These are phyloP conservation scores for Papilio glaucus DNA, from an alignment of 1,140 invertebrate species.

Conservation along the genomic window DNA sequence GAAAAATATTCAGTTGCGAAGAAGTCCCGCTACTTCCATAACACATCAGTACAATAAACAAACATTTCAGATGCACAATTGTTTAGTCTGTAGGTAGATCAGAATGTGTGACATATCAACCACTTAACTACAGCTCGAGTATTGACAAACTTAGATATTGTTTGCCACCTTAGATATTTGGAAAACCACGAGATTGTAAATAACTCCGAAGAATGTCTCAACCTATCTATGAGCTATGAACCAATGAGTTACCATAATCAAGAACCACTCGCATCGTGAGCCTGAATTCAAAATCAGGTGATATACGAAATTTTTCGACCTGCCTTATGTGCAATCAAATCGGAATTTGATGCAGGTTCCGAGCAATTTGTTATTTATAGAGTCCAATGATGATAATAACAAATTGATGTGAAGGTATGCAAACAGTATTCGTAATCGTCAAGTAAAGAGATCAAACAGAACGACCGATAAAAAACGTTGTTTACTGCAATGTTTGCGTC, in stretches of 20 bases:
- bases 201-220: too few relatives aligned
- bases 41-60: background rate
- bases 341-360: too few relatives aligned
- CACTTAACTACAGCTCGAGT: background rate
- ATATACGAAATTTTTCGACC: too few relatives aligned
- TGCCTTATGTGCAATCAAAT: too few relatives aligned
- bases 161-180: background rate
- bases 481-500: background rate
- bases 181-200: background rate
- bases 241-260: too few relatives aligned
- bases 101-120: background rate
- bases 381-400: too few relatives aligned
- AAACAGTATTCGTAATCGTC: background rate
- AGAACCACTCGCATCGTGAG: too few relatives aligned
- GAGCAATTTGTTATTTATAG: too few relatives aligned
- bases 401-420: background rate
- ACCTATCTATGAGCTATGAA: too few relatives aligned
- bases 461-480: slow-evolving; percentile 6
- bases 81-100: background rate
- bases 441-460: background rate
- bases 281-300: too few relatives aligned
- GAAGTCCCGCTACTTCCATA: background rate
- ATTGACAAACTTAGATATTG: background rate
- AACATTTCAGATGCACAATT: background rate
- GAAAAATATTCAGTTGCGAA: background rate